Percentiles rank a stretch among this genome's conserved stretches.
phyloP scores from a whole-genome alignment of 2,113 vertebrate species.

The Machaerirhynchus nigripectus region DNA sequence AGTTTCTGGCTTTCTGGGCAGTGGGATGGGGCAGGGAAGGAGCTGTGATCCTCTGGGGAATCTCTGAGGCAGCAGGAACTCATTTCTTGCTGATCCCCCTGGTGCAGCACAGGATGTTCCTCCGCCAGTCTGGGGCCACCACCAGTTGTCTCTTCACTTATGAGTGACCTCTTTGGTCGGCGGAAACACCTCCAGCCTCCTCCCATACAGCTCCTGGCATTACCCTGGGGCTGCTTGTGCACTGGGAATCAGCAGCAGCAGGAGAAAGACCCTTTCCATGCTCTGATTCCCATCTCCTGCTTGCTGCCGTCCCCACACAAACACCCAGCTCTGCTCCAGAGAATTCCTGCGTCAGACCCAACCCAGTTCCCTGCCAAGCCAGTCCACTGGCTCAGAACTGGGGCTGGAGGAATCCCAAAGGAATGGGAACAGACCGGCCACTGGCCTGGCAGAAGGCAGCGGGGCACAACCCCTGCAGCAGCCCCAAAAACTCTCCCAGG shows the following conservation, averaged over 20 bases:
- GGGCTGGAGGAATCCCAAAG: neutral
- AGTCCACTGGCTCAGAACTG: fast-evolving
- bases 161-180: neutral
- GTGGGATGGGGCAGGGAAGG: neutral
- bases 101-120: neutral
- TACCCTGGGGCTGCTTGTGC: fast-evolving
- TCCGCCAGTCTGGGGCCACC: neutral
- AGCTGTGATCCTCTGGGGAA: neutral
- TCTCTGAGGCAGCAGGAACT: neutral
- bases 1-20: neutral
- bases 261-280: neutral
- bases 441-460: neutral
- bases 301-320: fast-evolving
- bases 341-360: fast-evolving
- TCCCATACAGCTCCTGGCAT: neutral
- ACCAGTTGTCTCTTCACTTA: too few species aligned
- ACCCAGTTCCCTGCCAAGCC: neutral
- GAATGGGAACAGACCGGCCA: neutral
- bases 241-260: neutral
- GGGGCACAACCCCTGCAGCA: neutral
- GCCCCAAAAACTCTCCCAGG: neutral
- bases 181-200: neutral
- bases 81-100: neutral
- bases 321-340: neutral
- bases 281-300: neutral